Evolutionary conservation across 1,140 invertebrate genomes (phyloP), one percentile per base, ranked within the genome.

Genomic region (Drosophila eugracilis): DNA sequence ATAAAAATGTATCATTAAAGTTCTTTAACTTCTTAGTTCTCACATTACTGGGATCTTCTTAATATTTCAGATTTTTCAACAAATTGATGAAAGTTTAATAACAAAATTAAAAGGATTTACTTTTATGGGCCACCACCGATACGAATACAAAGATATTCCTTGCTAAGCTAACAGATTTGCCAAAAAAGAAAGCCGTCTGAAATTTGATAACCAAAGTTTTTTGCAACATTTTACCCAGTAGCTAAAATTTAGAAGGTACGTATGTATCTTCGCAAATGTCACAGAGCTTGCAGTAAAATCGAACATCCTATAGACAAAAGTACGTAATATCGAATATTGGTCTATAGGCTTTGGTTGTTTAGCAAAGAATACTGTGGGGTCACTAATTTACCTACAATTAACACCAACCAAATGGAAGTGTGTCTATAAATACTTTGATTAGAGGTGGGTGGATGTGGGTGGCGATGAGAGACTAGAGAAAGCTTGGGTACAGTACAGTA

Each of bases 181-280:
- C 17, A 42, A 67, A 39, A 44, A 39, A 41, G 10, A 32, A 48
- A 65, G 69, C 59, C 30, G 45, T 49, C 60, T 48, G 47, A 17
- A 12, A 30, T 45, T 45, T 73, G 32, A 70, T 54, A 21, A 69
- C 36, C 26, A 30, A 24, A 28, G 4, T 53, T 67, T 45, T 42
- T 78, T 79, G 78, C 84, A 84, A 79, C 85, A 79, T 76, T 89
- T 89, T 89, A 85, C 69, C 78, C 84, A 89, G 50, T 65, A 78
- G 63, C 74, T 72, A 55, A 53, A 59, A 78, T 75, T 75, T 89
- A 89, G 84, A 76, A 76, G 9, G 24, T 49, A 55, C 44, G 41
- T 63, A 48, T 65, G 66, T 69, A 36, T 75, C 50, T 28, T 84
- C 76, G 66, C 63, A 72, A 55, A 72, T 63, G 42, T 48, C 59